phyloP scores from a whole-genome alignment of 2,888 invertebrate species.

The Sacculina carcini region DNA sequence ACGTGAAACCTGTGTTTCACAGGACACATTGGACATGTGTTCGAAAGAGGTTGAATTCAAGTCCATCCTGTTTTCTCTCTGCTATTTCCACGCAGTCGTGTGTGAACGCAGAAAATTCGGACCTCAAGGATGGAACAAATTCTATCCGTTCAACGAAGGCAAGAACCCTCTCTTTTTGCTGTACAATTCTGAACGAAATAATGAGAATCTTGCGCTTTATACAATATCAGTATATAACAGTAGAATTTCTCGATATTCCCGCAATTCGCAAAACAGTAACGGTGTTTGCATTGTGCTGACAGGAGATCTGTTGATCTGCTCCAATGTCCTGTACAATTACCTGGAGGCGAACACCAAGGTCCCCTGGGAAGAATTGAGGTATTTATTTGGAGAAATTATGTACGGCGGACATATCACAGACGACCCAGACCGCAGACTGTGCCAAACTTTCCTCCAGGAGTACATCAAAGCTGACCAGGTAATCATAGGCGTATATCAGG shows the following conservation, averaged over 20 bases:
- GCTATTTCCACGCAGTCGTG: slow-evolving; percentile 89
- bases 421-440: slow-evolving; percentile 76
- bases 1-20: too few species aligned
- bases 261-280: too few species aligned
- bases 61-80: slow-evolving; percentile 67
- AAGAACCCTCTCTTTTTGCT: slow-evolving; percentile 16
- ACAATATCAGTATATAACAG: too few species aligned
- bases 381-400: slow-evolving; percentile 93
- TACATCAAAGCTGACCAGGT: slow-evolving; percentile 73
- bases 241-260: too few species aligned
- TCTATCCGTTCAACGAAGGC: slow-evolving; percentile 83
- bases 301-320: slow-evolving; percentile 75
- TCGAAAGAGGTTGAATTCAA: slow-evolving; percentile 89
- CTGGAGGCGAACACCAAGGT: slow-evolving; percentile 77
- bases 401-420: slow-evolving; percentile 94
- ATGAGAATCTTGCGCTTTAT: too few species aligned
- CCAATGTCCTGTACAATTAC: slow-evolving; percentile 79
- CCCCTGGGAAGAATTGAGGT: slow-evolving; percentile 86
- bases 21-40: slow-evolving; percentile 81
- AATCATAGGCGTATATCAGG: background rate
- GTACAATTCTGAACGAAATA: too few species aligned
- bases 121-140: slow-evolving; percentile 83
- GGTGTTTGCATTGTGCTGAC: too few species aligned
- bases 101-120: slow-evolving; percentile 84
- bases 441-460: slow-evolving; percentile 71